Evolutionary conservation across 2,888 invertebrate genomes (phyloP), one percentile per base, ranked within the genome.

Genomic region (Oscheius onirici): DNA sequence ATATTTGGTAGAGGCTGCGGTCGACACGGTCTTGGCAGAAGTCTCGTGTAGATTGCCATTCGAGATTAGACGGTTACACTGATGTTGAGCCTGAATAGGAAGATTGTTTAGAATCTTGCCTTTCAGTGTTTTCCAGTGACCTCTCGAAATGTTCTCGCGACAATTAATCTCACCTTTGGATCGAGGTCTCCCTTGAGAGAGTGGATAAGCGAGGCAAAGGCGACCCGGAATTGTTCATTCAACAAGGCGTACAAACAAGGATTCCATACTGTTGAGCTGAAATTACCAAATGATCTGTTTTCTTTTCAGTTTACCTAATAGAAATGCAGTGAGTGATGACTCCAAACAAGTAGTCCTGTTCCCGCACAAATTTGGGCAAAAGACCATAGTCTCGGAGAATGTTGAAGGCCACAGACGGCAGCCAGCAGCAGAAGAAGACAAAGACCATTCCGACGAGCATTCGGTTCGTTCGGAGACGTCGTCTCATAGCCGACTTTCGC

Each of bases 371-470:
- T 0, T 51, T 49, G 0, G 86, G 86, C 43, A 86, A 80, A 61
- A 78, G 79, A 11, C 80, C 71, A 70, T 83, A 84, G 72, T 86
- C 86, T 11, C 86, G 80, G 13, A 87, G 75, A 58, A 85, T 83
- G 69, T 86, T 86, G 80, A 86, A 86, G 13, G 77, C 78, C 17
- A 87, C 86, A 8, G 86, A 74, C 0, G 91, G 91, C 67, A 90
- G 90, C 80, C 97, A 99, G 22, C 95, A 96, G 20, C 94, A 90
- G 0, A 95, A 93, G 88, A 97, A 97, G 66, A 97, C 95, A 3
- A 92, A 92, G 6, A 91, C 97, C 97, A 97, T 97, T 1, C 95
- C 93, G 73, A 99, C 95, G 72, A 99, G 90, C 97, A 99, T 99
- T 78, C 95, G 92, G 89, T 97, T 97, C 8, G 97, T 97, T 55